Base-by-base conservation (phyloP, 2,888 invertebrate species). In the Hemaris fuciformis region DNA sequence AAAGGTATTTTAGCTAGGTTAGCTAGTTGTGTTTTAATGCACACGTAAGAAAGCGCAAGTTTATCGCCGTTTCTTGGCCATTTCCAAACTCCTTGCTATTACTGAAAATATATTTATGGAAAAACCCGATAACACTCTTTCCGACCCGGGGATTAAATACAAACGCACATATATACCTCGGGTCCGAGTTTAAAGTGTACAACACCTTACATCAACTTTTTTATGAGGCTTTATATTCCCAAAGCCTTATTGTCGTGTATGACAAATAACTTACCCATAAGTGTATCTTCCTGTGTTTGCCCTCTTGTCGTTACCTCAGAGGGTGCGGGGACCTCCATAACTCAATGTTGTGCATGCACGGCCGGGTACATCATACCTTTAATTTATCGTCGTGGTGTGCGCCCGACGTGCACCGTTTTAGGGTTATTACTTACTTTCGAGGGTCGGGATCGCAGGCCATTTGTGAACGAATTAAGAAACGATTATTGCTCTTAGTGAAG, bases 341-440 rank as follows among this genome's bases (percentile, higher is more conserved):
- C 68, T 83, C 76, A 83, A 18, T 69, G 74, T 72, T 71, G 67
- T 73, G 74, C 53, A 53, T 53, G 53, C 46, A 46, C 46, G 71
- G 72, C 74, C 66, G 63, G 72, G 64, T 66, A 66, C 73, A 73
- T 74, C 79, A 75, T 74, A 81, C 77, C 80, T 79, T 76, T 79
- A 80, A 84, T 85, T 85, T 85, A 85, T 79, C 66, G 72, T 38
- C 62, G 64, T 63, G 60, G 62, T 65, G 76, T 82, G 81, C 72
- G 67, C 64, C 63, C 69, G 81, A 83, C 83, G 68, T 62, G 68
- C 59, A 69, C 64, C 64, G 60, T 66, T 63, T 25, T 43, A 59
- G 58, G 58, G 58, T 59, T 59, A 59, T 42, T 41, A 57, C 57
- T 57, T 53, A 53, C 53, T 53, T 53, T 45, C 27, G 53, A 31